phyloP scores from a whole-genome alignment of 2,888 invertebrate species.

The Epinotia demarniana region DNA sequence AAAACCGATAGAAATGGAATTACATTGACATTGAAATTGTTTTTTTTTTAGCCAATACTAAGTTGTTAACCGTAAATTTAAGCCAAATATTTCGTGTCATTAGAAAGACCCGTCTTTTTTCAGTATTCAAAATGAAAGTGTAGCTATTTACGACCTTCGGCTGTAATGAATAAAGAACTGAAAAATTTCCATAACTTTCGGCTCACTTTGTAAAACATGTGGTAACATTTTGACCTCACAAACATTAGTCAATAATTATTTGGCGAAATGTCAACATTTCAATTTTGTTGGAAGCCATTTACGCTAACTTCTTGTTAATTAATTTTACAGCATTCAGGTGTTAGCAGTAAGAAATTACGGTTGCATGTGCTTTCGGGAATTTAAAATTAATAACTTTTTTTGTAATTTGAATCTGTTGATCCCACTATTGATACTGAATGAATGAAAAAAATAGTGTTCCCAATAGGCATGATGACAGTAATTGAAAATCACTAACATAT shows the following conservation, averaged over 20 bases:
- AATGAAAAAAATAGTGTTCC: no score
- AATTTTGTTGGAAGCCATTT: constrained; percentile 54
- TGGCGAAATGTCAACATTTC: constrained; percentile 69
- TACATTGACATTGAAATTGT: constrained; percentile 45
- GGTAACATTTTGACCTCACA: constrained; percentile 63
- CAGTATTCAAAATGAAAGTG: constrained; percentile 12
- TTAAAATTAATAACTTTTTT: no score
- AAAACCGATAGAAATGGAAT: constrained; percentile 51
- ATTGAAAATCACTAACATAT: no score
- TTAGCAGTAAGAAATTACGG: constrained; percentile 2
- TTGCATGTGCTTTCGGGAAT: background rate
- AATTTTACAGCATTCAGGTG: constrained; percentile 45
- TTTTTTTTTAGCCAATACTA: constrained; percentile 49
- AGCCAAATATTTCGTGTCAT: constrained; percentile 73
- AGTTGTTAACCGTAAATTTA: constrained; percentile 64
- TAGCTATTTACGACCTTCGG: constrained; percentile 51
- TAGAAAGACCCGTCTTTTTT: constrained; percentile 54
- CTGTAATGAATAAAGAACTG: constrained; percentile 41
- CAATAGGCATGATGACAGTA: no score
- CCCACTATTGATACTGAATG: no score
- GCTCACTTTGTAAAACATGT: constrained; percentile 6
- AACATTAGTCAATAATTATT: constrained; percentile 70
- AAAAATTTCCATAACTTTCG: background rate
- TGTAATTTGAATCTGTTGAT: no score
- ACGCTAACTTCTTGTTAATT: constrained; percentile 48